A percentile compares a stretch with the other conserved stretches of the same genome.
phyloP scores from a whole-genome alignment of 2,113 vertebrate genomes.

The Perca flavescens region DNA sequence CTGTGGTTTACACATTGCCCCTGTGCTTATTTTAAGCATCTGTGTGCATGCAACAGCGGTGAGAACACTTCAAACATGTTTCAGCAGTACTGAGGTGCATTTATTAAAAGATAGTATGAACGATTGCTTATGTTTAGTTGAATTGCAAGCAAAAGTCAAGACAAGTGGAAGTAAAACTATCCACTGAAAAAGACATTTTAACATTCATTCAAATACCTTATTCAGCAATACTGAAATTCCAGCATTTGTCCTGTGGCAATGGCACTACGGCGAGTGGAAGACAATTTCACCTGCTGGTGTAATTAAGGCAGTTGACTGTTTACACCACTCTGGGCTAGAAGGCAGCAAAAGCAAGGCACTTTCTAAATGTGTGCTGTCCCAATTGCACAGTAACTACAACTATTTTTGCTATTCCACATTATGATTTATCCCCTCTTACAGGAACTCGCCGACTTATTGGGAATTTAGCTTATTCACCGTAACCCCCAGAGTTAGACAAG shows the following conservation, averaged over 20 bases:
- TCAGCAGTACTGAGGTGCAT: not conserved
- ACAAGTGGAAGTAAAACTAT: not conserved
- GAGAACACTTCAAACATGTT: conserved; percentile 2
- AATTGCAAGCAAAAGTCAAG: not conserved
- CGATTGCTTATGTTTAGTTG: not conserved
- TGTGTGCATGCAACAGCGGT: not conserved
- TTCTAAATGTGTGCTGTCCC: no score
- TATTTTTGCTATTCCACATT: no score
- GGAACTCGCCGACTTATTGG: no score
- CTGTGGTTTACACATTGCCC: conserved; percentile 18
- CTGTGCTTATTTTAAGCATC: conserved; percentile 42
- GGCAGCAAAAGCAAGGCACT: no score
- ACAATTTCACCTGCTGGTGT: not conserved
- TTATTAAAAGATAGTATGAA: conserved; percentile 13
- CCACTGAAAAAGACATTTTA: not conserved
- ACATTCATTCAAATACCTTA: not conserved
- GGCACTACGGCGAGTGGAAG: not conserved
- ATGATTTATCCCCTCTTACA: no score
- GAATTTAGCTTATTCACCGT: no score
- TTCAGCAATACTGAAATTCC: not conserved
- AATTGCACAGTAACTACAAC: no score
- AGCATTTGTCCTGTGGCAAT: not conserved
- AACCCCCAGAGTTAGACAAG: no score
- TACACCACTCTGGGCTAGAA: not conserved
- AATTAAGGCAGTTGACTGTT: not conserved